A percentile compares a stretch with the other conserved stretches of the same genome.
phyloP scores from a whole-genome alignment of 2,888 invertebrate genomes.

The Luffia ferchaultella region DNA sequence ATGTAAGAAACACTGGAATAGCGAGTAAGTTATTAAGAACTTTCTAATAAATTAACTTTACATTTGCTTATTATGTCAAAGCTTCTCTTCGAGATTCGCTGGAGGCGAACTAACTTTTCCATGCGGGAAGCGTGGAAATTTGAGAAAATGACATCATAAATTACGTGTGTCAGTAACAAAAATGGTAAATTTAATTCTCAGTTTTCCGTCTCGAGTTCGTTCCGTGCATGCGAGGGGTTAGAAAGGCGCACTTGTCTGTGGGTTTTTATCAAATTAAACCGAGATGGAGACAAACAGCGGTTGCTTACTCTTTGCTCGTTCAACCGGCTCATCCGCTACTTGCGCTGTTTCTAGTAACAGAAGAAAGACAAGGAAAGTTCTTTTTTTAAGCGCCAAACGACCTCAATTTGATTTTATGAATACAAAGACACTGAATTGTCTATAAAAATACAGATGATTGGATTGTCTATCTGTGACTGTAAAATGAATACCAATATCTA shows the following conservation, averaged over 20 bases:
- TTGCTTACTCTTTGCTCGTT: conserved; percentile 10
- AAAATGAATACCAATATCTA: no score
- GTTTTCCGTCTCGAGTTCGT: neutral
- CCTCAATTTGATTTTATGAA: no score
- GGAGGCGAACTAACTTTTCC: neutral
- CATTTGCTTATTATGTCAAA: neutral
- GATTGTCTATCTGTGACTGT: no score
- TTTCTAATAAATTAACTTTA: neutral
- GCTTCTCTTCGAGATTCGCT: neutral
- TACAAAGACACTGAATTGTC: no score
- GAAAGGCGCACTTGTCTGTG: conserved; percentile 16
- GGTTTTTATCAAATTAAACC: conserved; percentile 41
- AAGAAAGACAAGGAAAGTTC: no score
- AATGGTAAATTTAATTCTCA: neutral
- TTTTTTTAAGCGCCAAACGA: no score
- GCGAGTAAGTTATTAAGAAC: neutral
- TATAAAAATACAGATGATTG: no score
- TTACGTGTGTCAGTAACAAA: neutral
- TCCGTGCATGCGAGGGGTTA: conserved; percentile 11
- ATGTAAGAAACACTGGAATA: neutral
- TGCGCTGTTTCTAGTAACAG: no score
- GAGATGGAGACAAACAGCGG: conserved; percentile 37
- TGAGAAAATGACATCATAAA: neutral
- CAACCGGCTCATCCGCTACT: neutral
- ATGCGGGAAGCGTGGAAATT: neutral